A percentile compares a stretch with the other conserved stretches of the same genome.
Conservation (phyloP, 2,888 invertebrate species). For the Mesoligia furuncula region DNA sequence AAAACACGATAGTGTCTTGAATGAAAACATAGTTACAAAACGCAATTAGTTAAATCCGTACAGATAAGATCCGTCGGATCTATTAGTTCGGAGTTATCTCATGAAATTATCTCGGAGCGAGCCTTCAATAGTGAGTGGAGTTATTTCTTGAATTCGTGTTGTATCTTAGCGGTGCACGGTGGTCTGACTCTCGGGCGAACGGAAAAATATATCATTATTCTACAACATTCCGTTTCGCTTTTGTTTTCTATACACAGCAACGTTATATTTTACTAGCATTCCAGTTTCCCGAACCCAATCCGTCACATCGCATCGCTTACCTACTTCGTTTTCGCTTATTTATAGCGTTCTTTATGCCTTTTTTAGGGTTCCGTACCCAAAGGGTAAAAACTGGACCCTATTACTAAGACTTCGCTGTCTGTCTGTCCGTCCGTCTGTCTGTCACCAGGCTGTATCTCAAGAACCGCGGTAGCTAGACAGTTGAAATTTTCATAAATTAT, state of each 20-base stretch:
- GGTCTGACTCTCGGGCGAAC: conserved; percentile 42
- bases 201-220: conserved; percentile 56
- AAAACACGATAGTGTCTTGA: conserved; percentile 66
- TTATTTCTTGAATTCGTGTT: conserved; percentile 76
- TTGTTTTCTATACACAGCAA: too few species aligned
- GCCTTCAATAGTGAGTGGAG: conserved; percentile 63
- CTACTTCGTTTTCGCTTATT: too few species aligned
- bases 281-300: neutral
- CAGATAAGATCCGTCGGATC: conserved; percentile 81
- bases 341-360: too few species aligned
- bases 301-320: neutral
- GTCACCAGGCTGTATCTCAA: too few species aligned
- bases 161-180: conserved; percentile 61
- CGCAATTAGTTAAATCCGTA: conserved; percentile 81
- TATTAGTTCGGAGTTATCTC: conserved; percentile 77
- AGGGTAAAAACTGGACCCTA: too few species aligned
- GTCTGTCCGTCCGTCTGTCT: too few species aligned
- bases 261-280: too few species aligned
- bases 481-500: too few species aligned
- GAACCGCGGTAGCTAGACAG: too few species aligned
- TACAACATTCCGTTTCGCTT: conserved; percentile 47
- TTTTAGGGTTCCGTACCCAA: too few species aligned
- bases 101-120: conserved; percentile 72
- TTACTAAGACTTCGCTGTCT: too few species aligned
- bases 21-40: conserved; percentile 79